phyloP scores from a whole-genome alignment of 2,113 vertebrate genomes.

The Mastomys coucha region DNA sequence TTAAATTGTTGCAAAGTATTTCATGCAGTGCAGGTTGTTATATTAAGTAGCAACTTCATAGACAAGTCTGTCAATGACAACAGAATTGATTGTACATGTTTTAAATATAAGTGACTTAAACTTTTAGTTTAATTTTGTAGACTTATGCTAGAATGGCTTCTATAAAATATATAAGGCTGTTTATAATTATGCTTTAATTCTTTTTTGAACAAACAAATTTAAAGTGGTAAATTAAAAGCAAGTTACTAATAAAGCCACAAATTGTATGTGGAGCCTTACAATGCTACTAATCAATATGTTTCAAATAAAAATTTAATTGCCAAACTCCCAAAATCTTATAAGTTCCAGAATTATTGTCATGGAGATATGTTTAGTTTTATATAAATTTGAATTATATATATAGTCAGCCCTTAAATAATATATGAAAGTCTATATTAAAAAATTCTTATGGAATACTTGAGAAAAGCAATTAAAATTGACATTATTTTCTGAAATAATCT shows the following conservation, averaged over 20 bases:
- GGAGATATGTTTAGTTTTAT: neutral
- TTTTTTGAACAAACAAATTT: slow-evolving; percentile 58
- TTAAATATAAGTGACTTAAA: slow-evolving; percentile 18
- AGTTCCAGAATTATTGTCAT: slow-evolving; percentile 2
- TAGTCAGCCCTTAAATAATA: neutral
- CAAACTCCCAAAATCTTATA: neutral
- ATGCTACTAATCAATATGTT: neutral
- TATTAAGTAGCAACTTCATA: neutral
- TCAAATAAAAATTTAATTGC: slow-evolving; percentile 53
- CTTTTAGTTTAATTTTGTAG: slow-evolving; percentile 21
- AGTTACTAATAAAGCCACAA: slow-evolving; percentile 9
- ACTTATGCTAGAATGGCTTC: slow-evolving; percentile 19
- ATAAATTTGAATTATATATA: neutral
- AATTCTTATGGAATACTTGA: neutral
- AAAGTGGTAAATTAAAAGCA: slow-evolving; percentile 19
- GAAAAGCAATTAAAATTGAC: slow-evolving; percentile 50
- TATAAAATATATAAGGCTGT: slow-evolving; percentile 6
- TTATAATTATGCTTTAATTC: slow-evolving; percentile 32
- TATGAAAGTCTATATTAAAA: slow-evolving; percentile 17
- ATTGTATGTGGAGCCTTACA: neutral
- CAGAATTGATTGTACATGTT: slow-evolving; percentile 9
- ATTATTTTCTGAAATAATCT: slow-evolving; percentile 37
- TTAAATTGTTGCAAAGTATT: slow-evolving; percentile 32
- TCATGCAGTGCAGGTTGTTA: neutral
- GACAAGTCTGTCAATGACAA: neutral